phyloP scores from a whole-genome alignment of 1,140 invertebrate species.

The Harpegnathos saltator region DNA sequence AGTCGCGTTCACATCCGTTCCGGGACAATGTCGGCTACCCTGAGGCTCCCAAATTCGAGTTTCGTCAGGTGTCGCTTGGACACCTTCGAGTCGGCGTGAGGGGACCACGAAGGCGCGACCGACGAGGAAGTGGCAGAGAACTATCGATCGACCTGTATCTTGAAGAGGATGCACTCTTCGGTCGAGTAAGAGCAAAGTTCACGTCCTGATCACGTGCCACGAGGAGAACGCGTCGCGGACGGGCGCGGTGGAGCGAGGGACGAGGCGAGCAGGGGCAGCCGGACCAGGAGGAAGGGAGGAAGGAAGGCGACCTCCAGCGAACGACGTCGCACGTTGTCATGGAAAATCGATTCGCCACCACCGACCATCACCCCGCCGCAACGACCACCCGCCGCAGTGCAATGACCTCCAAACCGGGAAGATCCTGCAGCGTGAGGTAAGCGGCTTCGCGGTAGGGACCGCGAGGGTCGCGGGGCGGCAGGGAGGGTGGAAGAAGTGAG shows the following conservation, averaged over 20 bases:
- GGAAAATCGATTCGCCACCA: slow-evolving; percentile 81
- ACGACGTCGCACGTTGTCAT: slow-evolving; percentile 55
- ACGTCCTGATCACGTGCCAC: slow-evolving; percentile 61
- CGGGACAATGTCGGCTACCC: neutral
- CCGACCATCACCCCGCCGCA: slow-evolving; percentile 72
- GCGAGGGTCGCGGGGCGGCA: slow-evolving; percentile 7
- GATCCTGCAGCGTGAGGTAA: slow-evolving; percentile 83
- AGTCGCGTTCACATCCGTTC: no score
- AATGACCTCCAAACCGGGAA: slow-evolving; percentile 85
- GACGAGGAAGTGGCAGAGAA: no score
- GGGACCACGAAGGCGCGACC: neutral
- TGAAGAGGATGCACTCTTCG: slow-evolving; percentile 60
- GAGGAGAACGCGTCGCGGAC: slow-evolving; percentile 19
- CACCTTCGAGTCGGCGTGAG: slow-evolving; percentile 3
- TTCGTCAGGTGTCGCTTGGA: neutral
- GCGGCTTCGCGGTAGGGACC: slow-evolving; percentile 61
- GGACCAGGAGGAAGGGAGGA: neutral
- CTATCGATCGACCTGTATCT: slow-evolving; percentile 66
- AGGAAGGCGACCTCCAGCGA: slow-evolving; percentile 39
- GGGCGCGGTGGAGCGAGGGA: slow-evolving; percentile 28
- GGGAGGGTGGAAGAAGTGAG: slow-evolving; percentile 12
- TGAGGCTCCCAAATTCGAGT: neutral
- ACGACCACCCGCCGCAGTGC: slow-evolving; percentile 78
- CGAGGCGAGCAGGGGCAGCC: neutral
- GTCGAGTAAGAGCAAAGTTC: slow-evolving; percentile 39